Conservation (phyloP, 2,888 invertebrate species). For the Andrena dorsata region DNA sequence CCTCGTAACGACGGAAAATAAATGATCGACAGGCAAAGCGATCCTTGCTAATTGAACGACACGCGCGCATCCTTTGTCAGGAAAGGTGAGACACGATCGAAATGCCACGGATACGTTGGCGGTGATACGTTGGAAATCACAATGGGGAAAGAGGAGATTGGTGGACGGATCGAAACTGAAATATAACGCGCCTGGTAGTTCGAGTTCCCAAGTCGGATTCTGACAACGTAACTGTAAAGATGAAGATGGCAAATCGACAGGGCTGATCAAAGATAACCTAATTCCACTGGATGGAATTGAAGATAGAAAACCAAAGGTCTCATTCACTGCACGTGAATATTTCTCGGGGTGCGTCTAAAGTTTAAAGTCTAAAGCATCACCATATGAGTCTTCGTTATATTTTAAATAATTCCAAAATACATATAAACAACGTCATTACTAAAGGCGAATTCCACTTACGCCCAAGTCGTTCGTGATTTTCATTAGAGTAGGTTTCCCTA, state of each 20-base stretch:
- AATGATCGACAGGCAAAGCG: slow-evolving; percentile 37
- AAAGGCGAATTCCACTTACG: no score
- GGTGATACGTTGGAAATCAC: slow-evolving; percentile 42
- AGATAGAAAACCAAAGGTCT: no score
- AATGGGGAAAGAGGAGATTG: slow-evolving; percentile 36
- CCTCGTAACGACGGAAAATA: slow-evolving; percentile 25
- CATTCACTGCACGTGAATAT: not conserved
- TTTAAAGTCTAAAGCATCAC: no score
- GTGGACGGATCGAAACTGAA: slow-evolving; percentile 20
- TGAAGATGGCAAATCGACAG: not conserved
- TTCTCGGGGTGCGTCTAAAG: not conserved
- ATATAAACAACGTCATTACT: no score
- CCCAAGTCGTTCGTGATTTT: no score
- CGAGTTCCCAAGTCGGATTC: not conserved
- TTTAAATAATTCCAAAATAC: no score
- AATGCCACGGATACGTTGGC: slow-evolving; percentile 49
- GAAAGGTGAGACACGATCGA: slow-evolving; percentile 38
- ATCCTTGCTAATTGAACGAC: slow-evolving; percentile 57
- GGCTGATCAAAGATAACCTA: not conserved
- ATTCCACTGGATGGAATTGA: not conserved
- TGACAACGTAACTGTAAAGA: not conserved
- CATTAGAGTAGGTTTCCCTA: no score
- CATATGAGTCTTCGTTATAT: no score
- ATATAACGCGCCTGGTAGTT: slow-evolving; percentile 1
- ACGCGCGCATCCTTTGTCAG: slow-evolving; percentile 24